phyloP scores from a whole-genome alignment of 2,113 vertebrate genomes.

The Catagonus wagneri region DNA sequence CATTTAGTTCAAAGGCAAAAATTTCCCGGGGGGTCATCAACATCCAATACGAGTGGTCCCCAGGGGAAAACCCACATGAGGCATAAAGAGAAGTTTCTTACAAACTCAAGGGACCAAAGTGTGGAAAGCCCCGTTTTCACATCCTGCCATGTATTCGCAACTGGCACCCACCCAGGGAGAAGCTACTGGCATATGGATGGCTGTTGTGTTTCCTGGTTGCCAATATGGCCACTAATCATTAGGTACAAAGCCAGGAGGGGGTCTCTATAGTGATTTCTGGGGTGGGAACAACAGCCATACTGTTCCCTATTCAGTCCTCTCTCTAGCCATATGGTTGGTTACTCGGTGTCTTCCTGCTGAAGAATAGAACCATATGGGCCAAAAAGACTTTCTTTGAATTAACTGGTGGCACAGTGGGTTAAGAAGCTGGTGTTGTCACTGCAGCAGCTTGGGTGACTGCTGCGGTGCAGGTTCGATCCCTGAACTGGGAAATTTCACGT shows the following conservation, averaged over 20 bases:
- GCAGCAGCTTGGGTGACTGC: too few species aligned
- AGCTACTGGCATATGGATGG: not conserved
- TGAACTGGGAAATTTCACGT: too few species aligned
- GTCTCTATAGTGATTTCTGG: not conserved
- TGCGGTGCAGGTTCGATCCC: too few species aligned
- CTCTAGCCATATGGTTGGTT: not conserved
- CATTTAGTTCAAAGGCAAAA: constrained; percentile 41
- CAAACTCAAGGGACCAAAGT: not conserved
- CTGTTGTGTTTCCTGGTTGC: not conserved
- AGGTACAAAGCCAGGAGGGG: not conserved
- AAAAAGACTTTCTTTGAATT: not conserved
- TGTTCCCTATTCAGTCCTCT: not conserved
- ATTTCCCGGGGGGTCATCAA: constrained; percentile 52
- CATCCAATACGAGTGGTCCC: constrained; percentile 1
- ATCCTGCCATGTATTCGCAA: not conserved
- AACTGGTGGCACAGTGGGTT: too few species aligned
- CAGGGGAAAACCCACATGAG: constrained; percentile 45
- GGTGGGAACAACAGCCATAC: not conserved
- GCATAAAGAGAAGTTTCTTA: constrained; percentile 53
- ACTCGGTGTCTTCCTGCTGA: not conserved
- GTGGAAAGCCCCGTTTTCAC: constrained; percentile 62
- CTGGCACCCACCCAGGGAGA: not conserved
- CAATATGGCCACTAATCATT: not conserved
- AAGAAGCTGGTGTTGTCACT: too few species aligned
- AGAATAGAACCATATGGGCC: not conserved